Conservation (phyloP, 2,113 vertebrate genomes). For the Petromus typicus region DNA sequence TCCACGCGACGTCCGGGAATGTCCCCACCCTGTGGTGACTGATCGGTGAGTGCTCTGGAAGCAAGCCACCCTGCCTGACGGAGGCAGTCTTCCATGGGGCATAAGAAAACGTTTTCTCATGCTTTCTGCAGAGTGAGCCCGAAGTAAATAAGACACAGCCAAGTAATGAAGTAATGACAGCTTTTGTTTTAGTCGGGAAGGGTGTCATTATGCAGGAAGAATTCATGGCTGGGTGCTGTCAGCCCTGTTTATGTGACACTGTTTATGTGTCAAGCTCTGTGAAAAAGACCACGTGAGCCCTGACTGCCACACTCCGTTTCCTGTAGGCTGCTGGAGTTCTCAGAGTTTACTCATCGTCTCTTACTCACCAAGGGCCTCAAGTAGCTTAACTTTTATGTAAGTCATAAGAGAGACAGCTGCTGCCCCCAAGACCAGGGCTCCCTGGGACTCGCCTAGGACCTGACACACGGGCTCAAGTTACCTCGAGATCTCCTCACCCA, state of each 20-base stretch:
- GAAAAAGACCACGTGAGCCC: not conserved
- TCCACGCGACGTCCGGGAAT: constrained; percentile 81
- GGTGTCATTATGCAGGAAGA: constrained; percentile 58
- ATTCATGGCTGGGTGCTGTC: constrained; percentile 57
- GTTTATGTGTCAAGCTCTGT: constrained; percentile 8
- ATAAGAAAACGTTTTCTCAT: constrained; percentile 1
- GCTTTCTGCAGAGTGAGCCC: not conserved
- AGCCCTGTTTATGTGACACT: constrained; percentile 50
- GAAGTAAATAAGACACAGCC: constrained; percentile 62
- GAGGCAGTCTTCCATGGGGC: not conserved
- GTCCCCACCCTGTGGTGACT: constrained; percentile 56
- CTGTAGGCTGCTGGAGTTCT: constrained; percentile 63
- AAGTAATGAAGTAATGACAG: constrained; percentile 45
- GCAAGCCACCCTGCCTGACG: not conserved
- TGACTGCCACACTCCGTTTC: not conserved
- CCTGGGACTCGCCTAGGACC: not conserved
- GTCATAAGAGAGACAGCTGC: not conserved
- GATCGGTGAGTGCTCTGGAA: not conserved
- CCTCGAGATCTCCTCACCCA: not conserved
- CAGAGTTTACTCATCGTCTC: not conserved
- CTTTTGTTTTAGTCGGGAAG: constrained; percentile 70
- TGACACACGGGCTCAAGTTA: not conserved
- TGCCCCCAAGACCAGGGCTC: not conserved
- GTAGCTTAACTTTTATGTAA: not conserved
- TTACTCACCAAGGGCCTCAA: not conserved